These are phyloP conservation scores for Balearica regulorum DNA, from an alignment of 2,797 vertebrate genomes.

Conservation along the genomic window DNA sequence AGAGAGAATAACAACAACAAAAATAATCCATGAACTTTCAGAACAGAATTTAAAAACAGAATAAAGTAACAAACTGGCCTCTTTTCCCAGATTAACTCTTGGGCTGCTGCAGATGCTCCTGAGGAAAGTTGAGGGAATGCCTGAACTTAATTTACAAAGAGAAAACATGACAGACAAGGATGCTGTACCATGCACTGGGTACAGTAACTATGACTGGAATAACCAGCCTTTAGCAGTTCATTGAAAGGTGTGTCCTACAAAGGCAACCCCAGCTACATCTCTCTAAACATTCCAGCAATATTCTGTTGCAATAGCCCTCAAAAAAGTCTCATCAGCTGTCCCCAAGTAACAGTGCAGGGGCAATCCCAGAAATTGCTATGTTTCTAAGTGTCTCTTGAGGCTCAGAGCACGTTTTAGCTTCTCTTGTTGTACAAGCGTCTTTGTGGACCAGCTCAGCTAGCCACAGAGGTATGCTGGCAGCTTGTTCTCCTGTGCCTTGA, in stretches of 20 bases:
- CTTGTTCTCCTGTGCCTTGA: not conserved
- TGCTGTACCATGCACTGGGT: not conserved
- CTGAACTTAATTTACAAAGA: not conserved
- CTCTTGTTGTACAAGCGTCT: fast-evolving
- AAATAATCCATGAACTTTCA: not conserved
- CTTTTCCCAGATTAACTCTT: not conserved
- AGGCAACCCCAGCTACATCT: not conserved
- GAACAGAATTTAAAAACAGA: not conserved
- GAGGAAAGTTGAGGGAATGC: not conserved
- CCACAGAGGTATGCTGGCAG: not conserved
- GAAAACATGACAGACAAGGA: not conserved
- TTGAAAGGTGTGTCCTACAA: not conserved
- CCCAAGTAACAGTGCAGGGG: not conserved
- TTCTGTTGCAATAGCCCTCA: not conserved
- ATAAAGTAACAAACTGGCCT: not conserved
- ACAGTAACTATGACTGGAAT: not conserved
- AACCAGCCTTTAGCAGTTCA: slow-evolving; percentile 44
- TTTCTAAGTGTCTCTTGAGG: not conserved
- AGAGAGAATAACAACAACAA: not conserved
- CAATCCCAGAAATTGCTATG: fast-evolving
- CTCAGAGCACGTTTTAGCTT: not conserved
- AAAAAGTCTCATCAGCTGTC: not conserved
- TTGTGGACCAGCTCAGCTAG: not conserved
- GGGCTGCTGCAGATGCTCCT: not conserved
- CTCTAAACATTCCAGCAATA: not conserved